These are phyloP conservation scores for Andrena fulva DNA, from an alignment of 2,888 invertebrate species.

Conservation along the genomic window DNA sequence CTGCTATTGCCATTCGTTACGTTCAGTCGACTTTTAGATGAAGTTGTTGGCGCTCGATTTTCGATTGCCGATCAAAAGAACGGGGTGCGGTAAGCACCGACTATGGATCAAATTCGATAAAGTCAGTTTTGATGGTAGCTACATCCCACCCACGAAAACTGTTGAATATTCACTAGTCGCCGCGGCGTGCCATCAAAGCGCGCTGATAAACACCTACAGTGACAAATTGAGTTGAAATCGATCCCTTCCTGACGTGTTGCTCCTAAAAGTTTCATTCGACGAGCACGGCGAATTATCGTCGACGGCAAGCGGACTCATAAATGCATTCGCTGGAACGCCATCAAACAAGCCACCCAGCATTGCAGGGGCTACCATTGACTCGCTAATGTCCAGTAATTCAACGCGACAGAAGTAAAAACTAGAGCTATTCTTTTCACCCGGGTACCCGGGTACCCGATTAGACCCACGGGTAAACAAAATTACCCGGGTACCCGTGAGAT, in stretches of 20 bases:
- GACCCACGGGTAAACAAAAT: too few species aligned
- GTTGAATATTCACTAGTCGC: slow-evolving; percentile 66
- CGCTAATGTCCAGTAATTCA: not conserved
- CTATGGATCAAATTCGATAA: slow-evolving; percentile 56
- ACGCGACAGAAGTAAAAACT: not conserved
- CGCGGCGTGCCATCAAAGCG: slow-evolving; percentile 23
- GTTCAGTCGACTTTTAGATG: slow-evolving; percentile 4
- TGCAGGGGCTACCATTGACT: not conserved
- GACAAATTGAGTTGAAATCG: slow-evolving; percentile 46
- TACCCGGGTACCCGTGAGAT: too few species aligned
- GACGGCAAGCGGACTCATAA: slow-evolving; percentile 8
- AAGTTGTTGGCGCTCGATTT: slow-evolving; percentile 42
- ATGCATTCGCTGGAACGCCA: not conserved
- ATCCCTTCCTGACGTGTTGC: slow-evolving; percentile 2
- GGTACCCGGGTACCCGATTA: too few species aligned
- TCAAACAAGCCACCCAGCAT: not conserved
- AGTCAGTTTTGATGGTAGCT: slow-evolving; percentile 36
- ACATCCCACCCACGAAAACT: slow-evolving; percentile 45
- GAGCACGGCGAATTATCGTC: slow-evolving; percentile 7
- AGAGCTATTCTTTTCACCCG: too few species aligned
- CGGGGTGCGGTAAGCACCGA: slow-evolving; percentile 32
- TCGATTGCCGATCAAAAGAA: slow-evolving; percentile 56
- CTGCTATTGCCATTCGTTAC: not conserved
- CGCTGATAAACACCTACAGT: slow-evolving; percentile 48
- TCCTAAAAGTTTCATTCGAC: slow-evolving; percentile 30